Evolutionary conservation across 2,113 vertebrate species (phyloP).

Genomic region (Zosterops japonicus): DNA sequence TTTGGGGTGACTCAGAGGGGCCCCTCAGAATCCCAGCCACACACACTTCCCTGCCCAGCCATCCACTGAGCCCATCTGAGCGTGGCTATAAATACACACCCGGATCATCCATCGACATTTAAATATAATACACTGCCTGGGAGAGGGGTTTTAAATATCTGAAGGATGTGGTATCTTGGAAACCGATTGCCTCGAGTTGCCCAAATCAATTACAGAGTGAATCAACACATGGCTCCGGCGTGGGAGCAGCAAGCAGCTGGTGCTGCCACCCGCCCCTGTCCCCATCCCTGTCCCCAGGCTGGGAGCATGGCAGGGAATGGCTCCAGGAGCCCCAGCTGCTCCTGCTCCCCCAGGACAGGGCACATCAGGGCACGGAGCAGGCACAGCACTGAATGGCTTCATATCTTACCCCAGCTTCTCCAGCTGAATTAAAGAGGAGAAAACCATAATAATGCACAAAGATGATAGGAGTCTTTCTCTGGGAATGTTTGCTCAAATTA

Average conservation of each 20-base stretch:
- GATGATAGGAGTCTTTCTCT: neutral
- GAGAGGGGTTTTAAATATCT: slow-evolving; percentile 26
- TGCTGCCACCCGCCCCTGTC: neutral
- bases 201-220: slow-evolving; percentile 65
- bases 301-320: neutral
- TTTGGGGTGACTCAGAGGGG: neutral
- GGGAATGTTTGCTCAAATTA: neutral
- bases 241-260: slow-evolving; percentile 45
- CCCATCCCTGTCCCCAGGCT: neutral
- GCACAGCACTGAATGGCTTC: neutral
- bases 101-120: neutral
- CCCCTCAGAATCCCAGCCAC: neutral
- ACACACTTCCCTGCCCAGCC: neutral
- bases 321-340: neutral
- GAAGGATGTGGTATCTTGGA: slow-evolving; percentile 68
- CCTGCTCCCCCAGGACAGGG: neutral
- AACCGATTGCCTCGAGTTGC: slow-evolving; percentile 63
- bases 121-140: slow-evolving; percentile 11
- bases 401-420: neutral
- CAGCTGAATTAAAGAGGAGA: neutral
- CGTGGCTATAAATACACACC: neutral
- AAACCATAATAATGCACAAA: neutral
- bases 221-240: slow-evolving; percentile 51
- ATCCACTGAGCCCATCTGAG: neutral
- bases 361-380: neutral